These are phyloP conservation scores for Amblyraja radiata DNA, from an alignment of 2,797 vertebrate species.

Conservation along the genomic window DNA sequence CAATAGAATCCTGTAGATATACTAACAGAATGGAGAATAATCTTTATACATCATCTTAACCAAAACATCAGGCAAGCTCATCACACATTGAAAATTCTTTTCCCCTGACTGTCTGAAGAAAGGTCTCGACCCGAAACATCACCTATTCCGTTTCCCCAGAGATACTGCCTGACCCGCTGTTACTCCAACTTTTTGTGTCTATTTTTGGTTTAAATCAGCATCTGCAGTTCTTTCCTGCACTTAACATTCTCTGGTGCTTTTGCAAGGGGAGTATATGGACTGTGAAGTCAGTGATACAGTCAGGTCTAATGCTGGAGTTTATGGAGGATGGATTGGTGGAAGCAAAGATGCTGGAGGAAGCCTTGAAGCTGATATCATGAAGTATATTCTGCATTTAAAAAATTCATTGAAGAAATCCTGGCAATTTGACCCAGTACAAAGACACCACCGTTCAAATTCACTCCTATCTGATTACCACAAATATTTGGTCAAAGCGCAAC, in stretches of 20 bases:
- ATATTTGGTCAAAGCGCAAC: not conserved
- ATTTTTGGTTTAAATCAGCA: too few species aligned
- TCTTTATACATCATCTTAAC: too few species aligned
- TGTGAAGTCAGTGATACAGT: not conserved
- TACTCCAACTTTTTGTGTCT: too few species aligned
- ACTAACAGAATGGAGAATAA: not conserved
- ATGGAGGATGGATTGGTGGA: not conserved
- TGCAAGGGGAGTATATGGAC: not conserved
- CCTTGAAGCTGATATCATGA: not conserved
- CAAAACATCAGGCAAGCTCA: not conserved
- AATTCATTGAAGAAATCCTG: not conserved
- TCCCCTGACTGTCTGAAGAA: too few species aligned
- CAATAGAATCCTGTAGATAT: not conserved
- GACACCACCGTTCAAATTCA: not conserved
- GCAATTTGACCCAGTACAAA: not conserved
- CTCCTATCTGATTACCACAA: not conserved
- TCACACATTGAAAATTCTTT: not conserved
- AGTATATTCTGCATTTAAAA: not conserved
- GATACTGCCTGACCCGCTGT: too few species aligned
- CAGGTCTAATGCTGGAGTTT: not conserved
- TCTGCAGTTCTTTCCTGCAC: too few species aligned
- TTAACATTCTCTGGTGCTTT: not conserved
- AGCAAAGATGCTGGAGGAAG: not conserved
- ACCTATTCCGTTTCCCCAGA: too few species aligned
- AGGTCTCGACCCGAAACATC: too few species aligned